Base-by-base conservation (phyloP, 2,888 invertebrate genomes). In the Cremastinae sp. region DNA sequence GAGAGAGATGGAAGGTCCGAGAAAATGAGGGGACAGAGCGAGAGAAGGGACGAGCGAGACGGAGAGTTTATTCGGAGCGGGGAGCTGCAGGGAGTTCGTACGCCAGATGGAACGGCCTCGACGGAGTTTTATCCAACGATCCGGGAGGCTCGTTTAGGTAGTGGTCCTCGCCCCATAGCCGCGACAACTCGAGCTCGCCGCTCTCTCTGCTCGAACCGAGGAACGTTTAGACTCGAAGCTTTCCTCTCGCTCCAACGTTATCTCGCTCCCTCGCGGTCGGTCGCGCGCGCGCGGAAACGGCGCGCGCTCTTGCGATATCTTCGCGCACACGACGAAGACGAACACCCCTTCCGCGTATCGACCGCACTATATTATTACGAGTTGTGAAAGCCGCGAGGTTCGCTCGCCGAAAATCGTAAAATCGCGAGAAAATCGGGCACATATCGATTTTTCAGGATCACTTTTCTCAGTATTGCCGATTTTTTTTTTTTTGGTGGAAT, bases 151-250 rank as follows among this genome's bases (percentile, higher is more conserved):
- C 86, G 87, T 88, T 85, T 83, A 87, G 85, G 84, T 85, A 88
- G 88, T 88, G 88, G 87, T 84, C 88, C 86, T 87, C 88, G 88
- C 88, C 88, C 88, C 87, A 85, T 81, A 86, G 85, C 80, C 85
- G 87, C 86, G 86, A 83, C 82, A 87, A 83, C 86, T 85, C 73
- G 80, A 64, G 51, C 41, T 18, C 58, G 65, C 39, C 37, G 59
- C 59, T 41, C 41, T 41, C 12, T 58, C 49, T 61, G 61, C 69
- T 69, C 68, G 72, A 58, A 51, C 51, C 65, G 12, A 65, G 61
- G 69, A 77, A 65, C 73, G 73, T 45, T 70, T 35, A 51, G 64
- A 70, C 69, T 55, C 56, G 62, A 56, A 61, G 53, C 14, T 8
- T 35, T n/a, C 28, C 35, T 35, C 51, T 51, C 59, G 28, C 61